Evolutionary conservation across 1,140 invertebrate genomes (phyloP).

Genomic region (Meloidogyne floridensis): DNA sequence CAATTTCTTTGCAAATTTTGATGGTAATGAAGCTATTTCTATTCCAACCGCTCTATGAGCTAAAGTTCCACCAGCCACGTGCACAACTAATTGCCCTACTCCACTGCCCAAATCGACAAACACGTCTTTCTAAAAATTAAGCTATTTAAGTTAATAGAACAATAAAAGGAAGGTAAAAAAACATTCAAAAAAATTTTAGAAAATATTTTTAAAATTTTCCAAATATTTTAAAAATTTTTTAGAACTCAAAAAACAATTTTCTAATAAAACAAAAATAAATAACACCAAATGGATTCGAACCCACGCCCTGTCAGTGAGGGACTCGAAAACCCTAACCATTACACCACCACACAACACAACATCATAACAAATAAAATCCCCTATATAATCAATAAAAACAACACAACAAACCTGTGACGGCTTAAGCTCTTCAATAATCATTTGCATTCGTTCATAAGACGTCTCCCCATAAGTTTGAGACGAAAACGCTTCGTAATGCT

Average conservation of each 20-base stretch:
- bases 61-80: slow-evolving; percentile 57
- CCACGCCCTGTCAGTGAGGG: neutral
- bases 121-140: slow-evolving; percentile 44
- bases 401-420: slow-evolving; percentile 18
- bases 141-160: neutral
- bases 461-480: slow-evolving; percentile 64
- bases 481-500: slow-evolving; percentile 64
- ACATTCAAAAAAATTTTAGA: neutral
- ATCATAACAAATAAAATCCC: neutral
- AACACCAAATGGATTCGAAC: neutral
- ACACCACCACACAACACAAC: neutral
- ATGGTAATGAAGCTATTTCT: slow-evolving; percentile 56
- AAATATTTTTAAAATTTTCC: neutral
- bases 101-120: slow-evolving; percentile 62
- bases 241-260: neutral
- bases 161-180: neutral
- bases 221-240: neutral
- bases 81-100: slow-evolving; percentile 59
- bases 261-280: neutral
- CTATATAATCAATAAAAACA: neutral
- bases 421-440: slow-evolving; percentile 58
- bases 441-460: slow-evolving; percentile 53
- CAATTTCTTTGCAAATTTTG: slow-evolving; percentile 54
- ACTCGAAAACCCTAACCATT: neutral
- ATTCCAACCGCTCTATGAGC: slow-evolving; percentile 59